A percentile compares a stretch with the other conserved stretches of the same genome.
phyloP scores from a whole-genome alignment of 1,140 invertebrate genomes.

The Listronotus oregonensis region DNA sequence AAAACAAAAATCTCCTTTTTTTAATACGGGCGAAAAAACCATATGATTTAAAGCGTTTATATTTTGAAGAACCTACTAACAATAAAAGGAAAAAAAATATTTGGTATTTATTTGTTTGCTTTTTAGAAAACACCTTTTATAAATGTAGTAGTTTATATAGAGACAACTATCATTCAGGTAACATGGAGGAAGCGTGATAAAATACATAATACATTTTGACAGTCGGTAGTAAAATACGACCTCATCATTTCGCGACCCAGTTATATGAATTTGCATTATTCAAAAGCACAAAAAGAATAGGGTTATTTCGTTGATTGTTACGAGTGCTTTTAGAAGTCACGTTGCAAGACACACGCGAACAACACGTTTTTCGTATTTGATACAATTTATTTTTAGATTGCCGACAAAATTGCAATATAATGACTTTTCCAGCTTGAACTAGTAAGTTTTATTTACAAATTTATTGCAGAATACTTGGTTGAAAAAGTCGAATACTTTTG shows the following conservation, averaged over 20 bases:
- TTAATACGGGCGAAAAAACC: too few species aligned
- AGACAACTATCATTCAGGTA: too few species aligned
- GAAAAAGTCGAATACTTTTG: too few species aligned
- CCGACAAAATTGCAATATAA: constrained; percentile 18
- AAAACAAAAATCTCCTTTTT: too few species aligned
- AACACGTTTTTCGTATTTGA: constrained; percentile 21
- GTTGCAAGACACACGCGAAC: constrained; percentile 30
- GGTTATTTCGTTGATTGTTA: constrained; percentile 25
- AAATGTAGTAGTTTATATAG: too few species aligned
- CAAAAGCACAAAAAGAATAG: constrained; percentile 24
- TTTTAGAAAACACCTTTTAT: too few species aligned
- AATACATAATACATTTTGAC: constrained; percentile 12
- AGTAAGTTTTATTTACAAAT: not conserved
- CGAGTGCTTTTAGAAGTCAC: constrained; percentile 27
- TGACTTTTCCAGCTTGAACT: constrained; percentile 19
- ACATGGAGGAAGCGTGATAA: not conserved
- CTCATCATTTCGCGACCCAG: constrained; percentile 7
- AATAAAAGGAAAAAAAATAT: too few species aligned
- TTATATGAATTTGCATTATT: constrained; percentile 29
- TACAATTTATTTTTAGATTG: constrained; percentile 32
- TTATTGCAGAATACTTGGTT: not conserved
- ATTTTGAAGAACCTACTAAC: too few species aligned
- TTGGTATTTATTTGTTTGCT: too few species aligned
- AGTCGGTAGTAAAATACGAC: constrained; percentile 18
- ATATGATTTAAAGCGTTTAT: too few species aligned